A percentile compares a stretch with the other conserved stretches of the same genome.
These are phyloP conservation scores for Atopsyche davidsoni DNA, from an alignment of 1,140 invertebrate species.

Conservation along the genomic window DNA sequence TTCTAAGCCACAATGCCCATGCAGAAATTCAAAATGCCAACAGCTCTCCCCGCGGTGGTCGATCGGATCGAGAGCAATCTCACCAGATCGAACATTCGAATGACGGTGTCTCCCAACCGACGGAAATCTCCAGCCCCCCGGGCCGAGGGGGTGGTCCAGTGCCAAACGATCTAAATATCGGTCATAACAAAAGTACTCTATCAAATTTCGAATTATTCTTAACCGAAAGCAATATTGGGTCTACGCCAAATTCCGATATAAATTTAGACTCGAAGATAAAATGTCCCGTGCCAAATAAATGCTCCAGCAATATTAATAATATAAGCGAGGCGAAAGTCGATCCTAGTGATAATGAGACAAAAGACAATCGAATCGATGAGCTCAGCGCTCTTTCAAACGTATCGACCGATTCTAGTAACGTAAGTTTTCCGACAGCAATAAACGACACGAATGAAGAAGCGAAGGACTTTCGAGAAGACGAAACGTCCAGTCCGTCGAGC, in stretches of 20 bases:
- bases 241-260: constrained; percentile 11
- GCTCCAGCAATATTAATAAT: constrained; percentile 12
- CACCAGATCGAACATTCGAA: constrained; percentile 7
- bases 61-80: not conserved
- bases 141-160: too few species aligned
- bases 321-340: too few species aligned
- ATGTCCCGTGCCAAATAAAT: constrained; percentile 21
- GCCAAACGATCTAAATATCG: constrained; percentile 4
- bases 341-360: too few species aligned
- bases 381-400: too few species aligned
- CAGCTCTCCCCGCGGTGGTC: not conserved
- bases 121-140: constrained; percentile 10
- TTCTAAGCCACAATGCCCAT: too few species aligned
- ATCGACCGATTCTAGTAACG: too few species aligned
- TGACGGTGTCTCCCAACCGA: constrained; percentile 20
- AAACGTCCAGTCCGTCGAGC: too few species aligned
- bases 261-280: constrained; percentile 12
- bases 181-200: constrained; percentile 1
- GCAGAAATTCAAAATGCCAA: not conserved
- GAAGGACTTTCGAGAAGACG: too few species aligned
- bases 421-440: too few species aligned
- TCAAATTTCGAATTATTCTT: constrained; percentile 3
- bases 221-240: constrained; percentile 16
- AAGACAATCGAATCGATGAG: too few species aligned
- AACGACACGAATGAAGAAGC: too few species aligned